A percentile compares a stretch with the other conserved stretches of the same genome.
Evolutionary conservation across 2,113 vertebrate species (phyloP).

Genomic region (Gnathonemus echidnorhynchus): DNA sequence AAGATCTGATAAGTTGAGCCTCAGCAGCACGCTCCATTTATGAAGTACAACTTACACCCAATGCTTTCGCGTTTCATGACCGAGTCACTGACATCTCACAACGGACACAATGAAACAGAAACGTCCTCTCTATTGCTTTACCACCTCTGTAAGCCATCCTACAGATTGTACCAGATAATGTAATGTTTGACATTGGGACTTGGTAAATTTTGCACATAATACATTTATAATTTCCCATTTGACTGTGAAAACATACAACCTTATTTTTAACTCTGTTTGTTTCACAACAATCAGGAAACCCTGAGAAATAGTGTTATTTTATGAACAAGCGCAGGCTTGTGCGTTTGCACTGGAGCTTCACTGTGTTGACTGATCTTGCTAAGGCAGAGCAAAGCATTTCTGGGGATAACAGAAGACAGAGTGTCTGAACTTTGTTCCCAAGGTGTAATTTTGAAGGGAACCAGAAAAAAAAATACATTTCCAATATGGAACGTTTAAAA

Average conservation of each 20-base stretch:
- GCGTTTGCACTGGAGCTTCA: background rate
- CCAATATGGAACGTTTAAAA: background rate
- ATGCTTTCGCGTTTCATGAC: background rate
- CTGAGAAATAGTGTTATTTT: background rate
- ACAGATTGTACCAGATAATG: background rate
- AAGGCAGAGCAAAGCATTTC: background rate
- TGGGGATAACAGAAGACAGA: background rate
- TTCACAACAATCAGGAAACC: background rate
- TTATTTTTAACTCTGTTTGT: background rate
- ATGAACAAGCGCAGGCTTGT: background rate
- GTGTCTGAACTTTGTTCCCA: background rate
- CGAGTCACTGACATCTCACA: background rate
- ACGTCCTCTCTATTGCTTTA: background rate
- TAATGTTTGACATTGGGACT: background rate
- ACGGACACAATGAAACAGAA: background rate
- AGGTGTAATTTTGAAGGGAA: background rate
- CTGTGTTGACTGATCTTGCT: background rate
- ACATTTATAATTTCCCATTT: background rate
- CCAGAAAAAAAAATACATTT: background rate
- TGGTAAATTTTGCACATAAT: background rate
- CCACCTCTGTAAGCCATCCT: background rate
- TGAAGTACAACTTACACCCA: background rate
- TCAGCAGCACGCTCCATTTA: background rate
- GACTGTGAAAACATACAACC: background rate
- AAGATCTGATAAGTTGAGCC: background rate